phyloP scores from a whole-genome alignment of 2,888 invertebrate species.

The Heliconius sara region DNA sequence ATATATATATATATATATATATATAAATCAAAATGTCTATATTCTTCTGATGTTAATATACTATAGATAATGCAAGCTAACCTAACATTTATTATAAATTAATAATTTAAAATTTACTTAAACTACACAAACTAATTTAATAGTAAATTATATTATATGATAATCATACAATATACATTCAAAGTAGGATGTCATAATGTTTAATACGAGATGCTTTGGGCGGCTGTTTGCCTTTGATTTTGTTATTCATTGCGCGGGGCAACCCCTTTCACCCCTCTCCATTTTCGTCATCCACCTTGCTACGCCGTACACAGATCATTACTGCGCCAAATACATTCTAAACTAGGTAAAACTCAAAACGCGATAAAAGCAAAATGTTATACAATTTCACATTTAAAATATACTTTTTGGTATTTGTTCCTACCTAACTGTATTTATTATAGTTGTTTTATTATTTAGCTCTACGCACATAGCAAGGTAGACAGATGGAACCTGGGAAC shows the following conservation, averaged over 20 bases:
- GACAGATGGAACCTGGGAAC: too few relatives aligned
- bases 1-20: too few relatives aligned
- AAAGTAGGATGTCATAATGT: slow-evolving; percentile 28
- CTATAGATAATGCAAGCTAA: background rate
- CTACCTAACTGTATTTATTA: too few relatives aligned
- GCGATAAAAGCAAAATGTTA: slow-evolving; percentile 22
- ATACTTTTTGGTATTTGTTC: background rate
- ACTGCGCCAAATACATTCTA: slow-evolving; percentile 49
- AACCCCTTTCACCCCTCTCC: slow-evolving; percentile 41
- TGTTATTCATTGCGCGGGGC: slow-evolving; percentile 62
- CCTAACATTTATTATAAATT: background rate
- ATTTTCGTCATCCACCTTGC: slow-evolving; percentile 48
- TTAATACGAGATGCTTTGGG: slow-evolving; percentile 34
- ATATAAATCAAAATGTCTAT: too few relatives aligned
- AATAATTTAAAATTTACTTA: background rate
- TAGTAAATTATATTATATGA: background rate
- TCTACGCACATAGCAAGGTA: too few relatives aligned
- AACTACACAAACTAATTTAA: background rate
- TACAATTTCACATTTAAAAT: background rate
- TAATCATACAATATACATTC: slow-evolving; percentile 2
- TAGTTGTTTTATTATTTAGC: too few relatives aligned
- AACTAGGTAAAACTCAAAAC: slow-evolving; percentile 41
- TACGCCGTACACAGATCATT: slow-evolving; percentile 50
- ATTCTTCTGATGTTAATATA: too few relatives aligned
- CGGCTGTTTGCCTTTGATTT: slow-evolving; percentile 61